Evolutionary conservation across 2,113 vertebrate genomes (phyloP).

Genomic region (Tylochromis polylepis): DNA sequence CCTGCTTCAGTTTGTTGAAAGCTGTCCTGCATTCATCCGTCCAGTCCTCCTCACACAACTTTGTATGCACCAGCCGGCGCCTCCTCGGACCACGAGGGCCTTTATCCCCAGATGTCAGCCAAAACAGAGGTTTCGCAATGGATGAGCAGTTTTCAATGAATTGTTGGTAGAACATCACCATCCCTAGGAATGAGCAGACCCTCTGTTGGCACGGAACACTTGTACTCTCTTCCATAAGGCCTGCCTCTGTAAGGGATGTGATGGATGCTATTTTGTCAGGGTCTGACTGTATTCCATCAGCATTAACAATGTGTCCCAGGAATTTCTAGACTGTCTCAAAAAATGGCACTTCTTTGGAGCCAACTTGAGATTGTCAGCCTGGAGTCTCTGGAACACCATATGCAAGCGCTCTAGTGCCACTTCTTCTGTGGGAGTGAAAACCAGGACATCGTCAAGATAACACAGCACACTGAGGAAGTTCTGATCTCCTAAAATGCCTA

Average conservation of each 20-base stretch:
- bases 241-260: background rate
- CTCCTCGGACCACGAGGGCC: no score
- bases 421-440: background rate
- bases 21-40: no score
- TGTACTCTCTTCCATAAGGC: background rate
- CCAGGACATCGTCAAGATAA: constrained; percentile 20
- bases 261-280: background rate
- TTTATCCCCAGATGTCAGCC: no score
- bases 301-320: background rate
- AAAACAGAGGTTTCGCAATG: no score
- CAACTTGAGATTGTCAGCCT: background rate
- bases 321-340: background rate
- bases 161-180: background rate
- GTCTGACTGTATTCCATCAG: background rate
- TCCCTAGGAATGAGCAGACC: no score
- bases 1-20: no score
- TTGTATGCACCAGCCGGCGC: no score
- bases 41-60: no score
- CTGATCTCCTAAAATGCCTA: constrained; percentile 7
- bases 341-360: background rate
- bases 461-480: constrained; percentile 26
- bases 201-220: background rate
- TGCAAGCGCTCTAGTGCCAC: background rate
- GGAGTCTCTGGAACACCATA: background rate
- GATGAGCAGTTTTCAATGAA: no score